Evolutionary conservation across 2,797 vertebrate genomes (phyloP).

Genomic region (Enteromius paludinosus): DNA sequence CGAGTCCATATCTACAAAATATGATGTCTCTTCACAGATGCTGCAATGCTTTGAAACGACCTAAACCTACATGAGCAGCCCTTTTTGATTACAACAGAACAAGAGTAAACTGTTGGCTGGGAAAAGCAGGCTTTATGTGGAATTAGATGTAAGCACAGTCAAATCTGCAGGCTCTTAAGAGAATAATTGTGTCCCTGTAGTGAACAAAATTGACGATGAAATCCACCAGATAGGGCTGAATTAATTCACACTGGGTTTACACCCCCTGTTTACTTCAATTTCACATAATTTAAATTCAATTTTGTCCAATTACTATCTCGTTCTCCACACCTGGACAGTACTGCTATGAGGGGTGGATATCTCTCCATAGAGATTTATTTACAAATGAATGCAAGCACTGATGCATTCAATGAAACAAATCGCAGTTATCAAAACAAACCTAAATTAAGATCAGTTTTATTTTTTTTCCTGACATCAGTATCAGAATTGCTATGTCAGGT

Average conservation of each 20-base stretch:
- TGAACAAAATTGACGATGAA: conserved; percentile 58
- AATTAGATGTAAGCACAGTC: conserved; percentile 52
- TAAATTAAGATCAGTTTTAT: not conserved
- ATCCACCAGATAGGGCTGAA: conserved; percentile 57
- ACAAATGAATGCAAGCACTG: conserved; percentile 32
- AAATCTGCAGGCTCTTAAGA: conserved; percentile 54
- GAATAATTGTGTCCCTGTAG: conserved; percentile 60
- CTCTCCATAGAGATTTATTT: conserved; percentile 28
- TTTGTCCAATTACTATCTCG: conserved; percentile 55
- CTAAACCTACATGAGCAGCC: not conserved
- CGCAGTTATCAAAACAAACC: conserved; percentile 26
- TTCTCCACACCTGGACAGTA: conserved; percentile 55
- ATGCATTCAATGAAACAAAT: conserved; percentile 38
- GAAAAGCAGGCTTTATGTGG: conserved; percentile 22
- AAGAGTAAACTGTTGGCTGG: conserved; percentile 20
- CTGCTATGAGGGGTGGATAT: conserved; percentile 25
- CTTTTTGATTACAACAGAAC: conserved; percentile 18
- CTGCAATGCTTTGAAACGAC: not conserved
- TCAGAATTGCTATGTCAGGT: conserved; percentile 10
- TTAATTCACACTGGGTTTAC: conserved; percentile 57
- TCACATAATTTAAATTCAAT: conserved; percentile 61
- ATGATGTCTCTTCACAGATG: not conserved
- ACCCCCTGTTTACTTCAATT: conserved; percentile 60
- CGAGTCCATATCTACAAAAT: not conserved
- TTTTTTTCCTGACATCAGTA: not conserved